Base-by-base conservation (phyloP, 2,113 vertebrate genomes). In the Semnornis frantzii region DNA sequence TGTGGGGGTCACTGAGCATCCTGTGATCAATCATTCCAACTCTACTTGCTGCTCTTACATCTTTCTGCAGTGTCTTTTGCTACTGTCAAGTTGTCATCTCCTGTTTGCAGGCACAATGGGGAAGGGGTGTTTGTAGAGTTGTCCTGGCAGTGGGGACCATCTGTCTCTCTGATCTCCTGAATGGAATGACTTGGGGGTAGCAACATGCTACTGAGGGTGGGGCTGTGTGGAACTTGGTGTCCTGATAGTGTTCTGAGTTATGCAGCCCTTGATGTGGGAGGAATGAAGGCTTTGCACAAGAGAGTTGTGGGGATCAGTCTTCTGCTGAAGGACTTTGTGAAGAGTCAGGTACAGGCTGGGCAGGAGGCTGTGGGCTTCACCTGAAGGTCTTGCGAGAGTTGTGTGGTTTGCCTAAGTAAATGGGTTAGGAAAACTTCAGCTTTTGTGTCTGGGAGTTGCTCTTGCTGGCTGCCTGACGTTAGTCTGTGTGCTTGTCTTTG, bases 171-270 rank as follows among this genome's bases (percentile, higher is more conserved):
- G 58, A 16, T 59, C 16, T 8, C 28, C 21, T 30, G 21, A 6
- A 2, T 5, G 46, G 10, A 48, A 10, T 59, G 62, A 10, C 2
- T 1, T 14, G 28, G 24, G 34, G 23, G 27, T 65, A 33, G 63
- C 28, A 48, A 34, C 6, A 0, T 17, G 17, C 24, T 19, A 3
- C 50, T 0, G 1, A 34, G 34, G 42, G 28, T 24, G 10, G 5
- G 18, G 11, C 8, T 80, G 5, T 6, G 6, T 60, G 52, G 21
- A 50, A 28, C 8, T 52, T 52, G 50, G 23, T 25, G 50, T 15
- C 70, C 14, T 70, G 50, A 7, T 1, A 0, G 12, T 8, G 12
- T 42, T 30, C 57, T 4, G 50, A 15, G 52, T 31, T 54, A 19
- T 0, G 37, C n/a, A 59, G 44, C 50, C 14, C 37, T 54, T 24